Percentiles rank a stretch among this genome's conserved stretches.
These are phyloP conservation scores for Lacanobia oleracea DNA, from an alignment of 2,888 invertebrate species.

Conservation along the genomic window DNA sequence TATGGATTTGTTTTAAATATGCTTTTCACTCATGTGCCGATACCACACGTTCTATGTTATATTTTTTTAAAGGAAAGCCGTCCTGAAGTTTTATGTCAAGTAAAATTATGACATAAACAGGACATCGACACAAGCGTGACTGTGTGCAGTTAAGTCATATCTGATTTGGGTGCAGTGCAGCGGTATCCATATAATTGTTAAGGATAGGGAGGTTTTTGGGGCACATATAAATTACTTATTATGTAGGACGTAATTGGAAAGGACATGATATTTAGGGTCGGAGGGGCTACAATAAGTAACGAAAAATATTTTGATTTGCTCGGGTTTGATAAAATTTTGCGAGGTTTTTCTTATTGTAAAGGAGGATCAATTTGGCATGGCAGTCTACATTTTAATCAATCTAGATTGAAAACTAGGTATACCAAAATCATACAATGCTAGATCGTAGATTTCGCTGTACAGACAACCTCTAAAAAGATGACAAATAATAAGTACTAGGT, in stretches of 20 bases:
- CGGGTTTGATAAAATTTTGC: slow-evolving; percentile 21
- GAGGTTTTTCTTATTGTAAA: slow-evolving; percentile 5
- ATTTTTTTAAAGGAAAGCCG: not conserved
- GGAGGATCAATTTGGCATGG: slow-evolving; percentile 3
- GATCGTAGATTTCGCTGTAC: not conserved
- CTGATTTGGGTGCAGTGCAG: slow-evolving; percentile 65
- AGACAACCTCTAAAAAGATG: not conserved
- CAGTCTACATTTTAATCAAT: slow-evolving; percentile 18
- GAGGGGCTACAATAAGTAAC: slow-evolving; percentile 20
- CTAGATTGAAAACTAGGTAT: not conserved
- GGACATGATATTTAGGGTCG: slow-evolving; percentile 42
- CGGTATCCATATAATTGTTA: slow-evolving; percentile 36
- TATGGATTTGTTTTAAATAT: too few species aligned
- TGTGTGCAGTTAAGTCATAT: slow-evolving; percentile 50
- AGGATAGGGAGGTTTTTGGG: slow-evolving; percentile 51
- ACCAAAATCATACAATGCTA: not conserved
- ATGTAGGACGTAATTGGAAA: slow-evolving; percentile 35
- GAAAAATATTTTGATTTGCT: slow-evolving; percentile 11
- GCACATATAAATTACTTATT: slow-evolving; percentile 57
- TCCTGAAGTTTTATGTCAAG: not conserved
- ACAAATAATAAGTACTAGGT: too few species aligned
- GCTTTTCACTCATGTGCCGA: not conserved
- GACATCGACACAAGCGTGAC: slow-evolving; percentile 57
- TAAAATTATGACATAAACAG: slow-evolving; percentile 40
- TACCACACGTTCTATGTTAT: not conserved